phyloP scores from a whole-genome alignment of 2,113 vertebrate species.

The Gulo gulo region DNA sequence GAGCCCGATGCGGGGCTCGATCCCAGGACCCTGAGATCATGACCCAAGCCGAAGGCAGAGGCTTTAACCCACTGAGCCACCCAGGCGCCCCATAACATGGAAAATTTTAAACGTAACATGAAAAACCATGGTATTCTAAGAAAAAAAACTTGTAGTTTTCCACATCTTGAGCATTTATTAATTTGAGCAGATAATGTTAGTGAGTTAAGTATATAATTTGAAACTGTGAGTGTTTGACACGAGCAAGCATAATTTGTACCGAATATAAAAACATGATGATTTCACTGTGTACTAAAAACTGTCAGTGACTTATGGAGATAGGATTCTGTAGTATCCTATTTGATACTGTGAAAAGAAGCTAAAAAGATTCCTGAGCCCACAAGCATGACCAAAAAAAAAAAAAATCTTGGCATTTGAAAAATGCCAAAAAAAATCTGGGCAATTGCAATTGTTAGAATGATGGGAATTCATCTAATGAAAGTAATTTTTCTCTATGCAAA shows the following conservation, averaged over 20 bases:
- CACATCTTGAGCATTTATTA: not conserved
- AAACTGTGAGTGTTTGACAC: not conserved
- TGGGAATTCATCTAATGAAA: not conserved
- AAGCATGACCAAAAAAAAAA: not conserved
- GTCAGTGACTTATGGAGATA: not conserved
- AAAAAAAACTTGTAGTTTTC: not conserved
- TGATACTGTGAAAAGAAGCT: constrained; percentile 26
- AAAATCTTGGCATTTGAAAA: not conserved
- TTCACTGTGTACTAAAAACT: not conserved
- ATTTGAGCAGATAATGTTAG: constrained; percentile 3
- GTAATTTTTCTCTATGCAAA: constrained; percentile 31
- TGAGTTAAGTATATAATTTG: constrained; percentile 5
- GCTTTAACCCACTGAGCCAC: no score
- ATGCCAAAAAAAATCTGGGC: not conserved
- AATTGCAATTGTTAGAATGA: not conserved
- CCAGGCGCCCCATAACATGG: no score
- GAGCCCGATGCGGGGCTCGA: no score
- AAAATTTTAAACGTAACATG: not conserved
- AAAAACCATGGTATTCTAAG: not conserved
- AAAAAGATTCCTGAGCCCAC: not conserved
- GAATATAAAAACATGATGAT: not conserved
- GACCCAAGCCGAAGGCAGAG: no score
- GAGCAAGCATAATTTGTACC: not conserved
- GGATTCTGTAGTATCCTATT: constrained; percentile 35
- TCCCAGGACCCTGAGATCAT: no score